Evolutionary conservation across 2,113 vertebrate genomes (phyloP).

Genomic region (Thomomys bottae): DNA sequence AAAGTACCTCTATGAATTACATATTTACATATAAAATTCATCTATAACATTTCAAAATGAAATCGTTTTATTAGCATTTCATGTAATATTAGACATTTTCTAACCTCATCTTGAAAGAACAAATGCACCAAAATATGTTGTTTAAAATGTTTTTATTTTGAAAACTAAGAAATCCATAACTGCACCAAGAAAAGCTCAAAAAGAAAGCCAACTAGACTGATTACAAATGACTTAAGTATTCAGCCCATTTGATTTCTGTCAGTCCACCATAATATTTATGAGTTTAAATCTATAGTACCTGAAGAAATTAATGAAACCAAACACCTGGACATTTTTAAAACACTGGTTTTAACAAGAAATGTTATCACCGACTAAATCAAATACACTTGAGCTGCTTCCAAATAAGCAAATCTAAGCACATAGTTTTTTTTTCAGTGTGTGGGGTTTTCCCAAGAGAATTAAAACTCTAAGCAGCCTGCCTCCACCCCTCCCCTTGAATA

Average conservation of each 20-base stretch:
- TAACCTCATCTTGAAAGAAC: not conserved
- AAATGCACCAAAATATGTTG: not conserved
- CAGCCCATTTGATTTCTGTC: not conserved
- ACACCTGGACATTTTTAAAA: not conserved
- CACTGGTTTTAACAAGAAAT: not conserved
- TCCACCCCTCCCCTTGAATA: not conserved
- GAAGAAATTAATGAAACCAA: constrained; percentile 17
- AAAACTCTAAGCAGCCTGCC: not conserved
- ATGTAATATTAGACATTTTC: constrained; percentile 36
- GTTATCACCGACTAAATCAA: constrained; percentile 39
- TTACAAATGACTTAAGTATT: not conserved
- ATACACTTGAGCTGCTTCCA: constrained; percentile 15
- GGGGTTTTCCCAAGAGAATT: constrained; percentile 41
- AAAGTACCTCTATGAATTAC: not conserved
- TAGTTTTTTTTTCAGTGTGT: constrained; percentile 35
- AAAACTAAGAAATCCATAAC: constrained; percentile 39
- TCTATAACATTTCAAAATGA: constrained; percentile 34
- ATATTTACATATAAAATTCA: constrained; percentile 34
- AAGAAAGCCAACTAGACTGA: not conserved
- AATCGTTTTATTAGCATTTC: constrained; percentile 32
- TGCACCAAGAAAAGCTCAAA: not conserved
- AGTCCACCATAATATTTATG: not conserved
- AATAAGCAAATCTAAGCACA: constrained; percentile 31
- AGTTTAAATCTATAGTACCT: not conserved
- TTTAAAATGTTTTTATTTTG: constrained; percentile 56